Conservation (phyloP, 2,888 invertebrate genomes). For the Hipparchia sbordonii region DNA sequence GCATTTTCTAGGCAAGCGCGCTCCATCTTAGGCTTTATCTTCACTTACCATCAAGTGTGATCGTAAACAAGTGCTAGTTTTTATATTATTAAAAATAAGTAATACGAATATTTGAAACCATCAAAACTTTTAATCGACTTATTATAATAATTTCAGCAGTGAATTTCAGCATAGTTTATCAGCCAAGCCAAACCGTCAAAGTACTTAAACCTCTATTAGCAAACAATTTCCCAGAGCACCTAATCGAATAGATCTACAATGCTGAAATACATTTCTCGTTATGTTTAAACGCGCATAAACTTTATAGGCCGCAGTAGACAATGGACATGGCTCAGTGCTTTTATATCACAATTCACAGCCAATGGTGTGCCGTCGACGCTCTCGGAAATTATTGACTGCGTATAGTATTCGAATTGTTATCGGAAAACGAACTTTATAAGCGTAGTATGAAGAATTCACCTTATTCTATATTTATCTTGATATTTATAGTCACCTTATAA, state of each 20-base stretch:
- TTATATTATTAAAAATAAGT: too few relatives aligned
- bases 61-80: too few relatives aligned
- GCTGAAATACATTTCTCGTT: conserved; percentile 53
- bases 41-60: too few relatives aligned
- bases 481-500: neutral
- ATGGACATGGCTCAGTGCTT: conserved; percentile 56
- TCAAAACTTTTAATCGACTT: neutral
- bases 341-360: conserved; percentile 68
- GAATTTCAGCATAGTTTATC: neutral
- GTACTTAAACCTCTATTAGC: conserved; percentile 53
- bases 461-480: neutral
- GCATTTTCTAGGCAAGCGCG: too few relatives aligned
- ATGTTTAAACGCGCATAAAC: conserved; percentile 49
- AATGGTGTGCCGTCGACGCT: conserved; percentile 61
- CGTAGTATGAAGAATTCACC: neutral
- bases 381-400: conserved; percentile 62
- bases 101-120: too few relatives aligned
- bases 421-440: conserved; percentile 39
- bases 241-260: conserved; percentile 49
- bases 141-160: conserved; percentile 10
- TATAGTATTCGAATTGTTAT: conserved; percentile 51
- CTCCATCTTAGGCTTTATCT: too few relatives aligned
- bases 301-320: conserved; percentile 57
- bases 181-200: conserved; percentile 35
- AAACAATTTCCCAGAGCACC: conserved; percentile 51